Evolutionary conservation across 2,113 vertebrate genomes (phyloP), one percentile per base, ranked within the genome.

Genomic region (Melanerpes formicivorus): DNA sequence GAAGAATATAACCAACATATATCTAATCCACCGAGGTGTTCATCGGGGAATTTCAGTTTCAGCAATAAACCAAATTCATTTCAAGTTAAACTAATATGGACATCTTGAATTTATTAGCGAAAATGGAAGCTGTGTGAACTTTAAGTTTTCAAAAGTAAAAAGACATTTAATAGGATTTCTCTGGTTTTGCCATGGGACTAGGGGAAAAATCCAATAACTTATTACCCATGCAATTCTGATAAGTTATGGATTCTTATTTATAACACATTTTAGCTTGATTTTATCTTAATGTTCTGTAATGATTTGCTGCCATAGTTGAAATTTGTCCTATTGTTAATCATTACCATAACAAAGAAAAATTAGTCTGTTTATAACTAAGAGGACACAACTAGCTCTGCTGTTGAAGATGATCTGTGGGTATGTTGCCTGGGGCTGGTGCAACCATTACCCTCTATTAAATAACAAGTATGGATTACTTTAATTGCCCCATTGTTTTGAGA

Each of bases 81-180:
- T 93, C 84, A 70, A 80, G 66, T 80, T 90, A 90, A 95, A 93
- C 87, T 93, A 91, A 93, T 82, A 93, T 15, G 85, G 93, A 85
- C 91, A 93, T 92, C 90, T 94, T 94, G 90, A 97, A 92, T 94
- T 93, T 94, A 90, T 95, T 87, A 93, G 44, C 44, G 78, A 88
- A 91, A 94, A 94, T 72, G 58, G 91, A 95, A 95, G 77, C 50
- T 83, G 84, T 8, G 3, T 82, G 84, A 95, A 90, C 67, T 88
- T 92, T 30, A 50, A 67, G 88, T 94, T 95, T 95, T 93, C 69
- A 63, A 79, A 96, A 87, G 59, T 58, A 88, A 80, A 80, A 90
- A 80, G 62, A 75, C 54, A 85, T 94, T 93, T 95, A 96, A 92
- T 91, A 94, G 90, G 80, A 94, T 79, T 81, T 83, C n/a, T 88